phyloP scores from a whole-genome alignment of 2,113 vertebrate genomes.

The Parotia lawesii region DNA sequence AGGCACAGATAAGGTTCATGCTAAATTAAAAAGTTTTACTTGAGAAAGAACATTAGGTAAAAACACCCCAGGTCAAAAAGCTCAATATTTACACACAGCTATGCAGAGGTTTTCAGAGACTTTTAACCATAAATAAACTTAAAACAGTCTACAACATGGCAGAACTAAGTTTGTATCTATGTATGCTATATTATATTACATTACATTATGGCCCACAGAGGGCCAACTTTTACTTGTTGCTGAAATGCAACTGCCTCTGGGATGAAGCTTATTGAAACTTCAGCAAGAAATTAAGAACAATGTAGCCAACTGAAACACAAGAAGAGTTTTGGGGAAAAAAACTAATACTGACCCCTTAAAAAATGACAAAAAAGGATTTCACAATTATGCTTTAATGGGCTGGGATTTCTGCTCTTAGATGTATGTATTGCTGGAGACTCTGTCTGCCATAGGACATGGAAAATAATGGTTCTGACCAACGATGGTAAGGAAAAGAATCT shows the following conservation, averaged over 20 bases:
- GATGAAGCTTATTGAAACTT: not conserved
- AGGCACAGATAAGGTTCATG: not conserved
- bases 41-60: not conserved
- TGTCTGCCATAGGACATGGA: not conserved
- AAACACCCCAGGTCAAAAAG: not conserved
- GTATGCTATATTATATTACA: not conserved
- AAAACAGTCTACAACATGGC: not conserved
- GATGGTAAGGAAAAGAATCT: not conserved
- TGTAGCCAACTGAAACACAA: not conserved
- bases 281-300: not conserved
- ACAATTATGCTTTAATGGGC: not conserved
- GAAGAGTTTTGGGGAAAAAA: not conserved
- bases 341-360: not conserved
- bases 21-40: not conserved
- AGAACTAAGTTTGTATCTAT: not conserved
- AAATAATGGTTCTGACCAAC: not conserved
- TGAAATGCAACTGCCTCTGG: constrained; percentile 16
- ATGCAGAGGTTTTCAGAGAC: not conserved
- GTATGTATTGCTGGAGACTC: not conserved
- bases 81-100: not conserved
- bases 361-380: not conserved
- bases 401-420: not conserved
- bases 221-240: constrained; percentile 20
- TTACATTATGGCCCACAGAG: not conserved
- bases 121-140: not conserved